Conservation (phyloP, 2,888 invertebrate species). For the Didymodactylos carnosus region DNA sequence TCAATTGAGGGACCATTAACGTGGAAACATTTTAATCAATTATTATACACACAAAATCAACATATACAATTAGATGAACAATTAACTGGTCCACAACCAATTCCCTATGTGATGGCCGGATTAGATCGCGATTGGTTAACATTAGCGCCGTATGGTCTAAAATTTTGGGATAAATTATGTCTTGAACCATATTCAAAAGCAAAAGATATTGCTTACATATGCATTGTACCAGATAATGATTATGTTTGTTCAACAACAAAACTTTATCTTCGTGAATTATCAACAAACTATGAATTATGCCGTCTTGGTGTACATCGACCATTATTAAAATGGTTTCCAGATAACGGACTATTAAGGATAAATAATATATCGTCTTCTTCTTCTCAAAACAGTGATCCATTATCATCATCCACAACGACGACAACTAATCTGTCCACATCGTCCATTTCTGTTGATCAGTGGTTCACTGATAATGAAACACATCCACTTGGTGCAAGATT, state of each 20-base stretch:
- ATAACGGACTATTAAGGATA: conserved; percentile 5
- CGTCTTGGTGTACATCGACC: conserved; percentile 78
- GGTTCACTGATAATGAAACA: background rate
- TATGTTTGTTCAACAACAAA: conserved; percentile 28
- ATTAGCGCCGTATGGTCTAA: conserved; percentile 70
- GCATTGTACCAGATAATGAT: conserved; percentile 76
- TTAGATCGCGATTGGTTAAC: conserved; percentile 85
- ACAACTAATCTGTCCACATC: no score
- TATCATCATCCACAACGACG: background rate
- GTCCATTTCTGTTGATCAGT: background rate
- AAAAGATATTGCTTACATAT: conserved; percentile 78
- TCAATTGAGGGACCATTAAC: conserved; percentile 85
- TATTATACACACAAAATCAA: conserved; percentile 47
- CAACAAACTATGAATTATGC: conserved; percentile 77
- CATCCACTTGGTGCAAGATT: background rate
- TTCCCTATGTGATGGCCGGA: conserved; percentile 56
- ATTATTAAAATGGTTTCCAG: conserved; percentile 44
- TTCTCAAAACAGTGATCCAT: background rate
- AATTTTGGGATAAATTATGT: conserved; percentile 89
- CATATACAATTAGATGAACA: conserved; percentile 41
- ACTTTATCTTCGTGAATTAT: conserved; percentile 70
- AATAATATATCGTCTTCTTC: background rate
- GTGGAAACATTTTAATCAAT: conserved; percentile 87
- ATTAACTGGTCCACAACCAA: conserved; percentile 54
- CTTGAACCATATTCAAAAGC: conserved; percentile 86